Percentiles rank a stretch among this genome's conserved stretches.
These are phyloP conservation scores for Danio albolineatus DNA, from an alignment of 2,797 vertebrate species.

Conservation along the genomic window DNA sequence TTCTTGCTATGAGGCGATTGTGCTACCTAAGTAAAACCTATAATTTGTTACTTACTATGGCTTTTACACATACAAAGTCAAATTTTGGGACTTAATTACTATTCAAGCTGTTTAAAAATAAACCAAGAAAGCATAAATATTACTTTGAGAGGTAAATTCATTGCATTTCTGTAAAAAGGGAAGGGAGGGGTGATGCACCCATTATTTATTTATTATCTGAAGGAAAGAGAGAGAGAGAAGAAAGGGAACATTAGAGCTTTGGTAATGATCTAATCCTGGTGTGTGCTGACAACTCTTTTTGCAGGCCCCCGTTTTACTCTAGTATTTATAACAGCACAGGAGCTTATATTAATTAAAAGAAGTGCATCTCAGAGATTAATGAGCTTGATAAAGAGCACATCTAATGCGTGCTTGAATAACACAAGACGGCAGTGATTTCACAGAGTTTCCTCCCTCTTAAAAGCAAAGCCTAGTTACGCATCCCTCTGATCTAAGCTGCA, in stretches of 20 bases:
- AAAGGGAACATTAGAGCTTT: slow-evolving; percentile 48
- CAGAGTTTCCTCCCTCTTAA: slow-evolving; percentile 55
- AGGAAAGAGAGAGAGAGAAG: slow-evolving; percentile 18
- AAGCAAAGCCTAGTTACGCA: slow-evolving; percentile 40
- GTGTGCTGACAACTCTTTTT: slow-evolving; percentile 53
- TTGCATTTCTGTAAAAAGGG: too few species aligned
- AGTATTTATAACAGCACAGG: slow-evolving; percentile 62
- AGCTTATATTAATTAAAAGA: slow-evolving; percentile 73
- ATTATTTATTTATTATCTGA: slow-evolving; percentile 52
- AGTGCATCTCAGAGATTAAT: slow-evolving; percentile 72
- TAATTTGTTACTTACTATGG: too few species aligned
- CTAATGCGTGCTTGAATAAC: slow-evolving; percentile 63
- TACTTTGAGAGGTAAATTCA: too few species aligned
- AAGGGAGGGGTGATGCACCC: too few species aligned
- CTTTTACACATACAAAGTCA: too few species aligned
- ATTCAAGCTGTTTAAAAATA: too few species aligned
- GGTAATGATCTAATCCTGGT: slow-evolving; percentile 51
- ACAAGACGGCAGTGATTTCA: slow-evolving; percentile 58
- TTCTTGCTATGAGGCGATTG: too few species aligned
- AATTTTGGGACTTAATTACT: too few species aligned
- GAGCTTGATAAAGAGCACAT: slow-evolving; percentile 67
- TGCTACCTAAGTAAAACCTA: too few species aligned
- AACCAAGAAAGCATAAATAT: too few species aligned
- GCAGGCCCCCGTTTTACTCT: slow-evolving; percentile 50
- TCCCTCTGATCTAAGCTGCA: slow-evolving; percentile 40